Evolutionary conservation across 2,797 vertebrate species (phyloP), one percentile per base, ranked within the genome.

Genomic region (Paedocypris micromegethes): DNA sequence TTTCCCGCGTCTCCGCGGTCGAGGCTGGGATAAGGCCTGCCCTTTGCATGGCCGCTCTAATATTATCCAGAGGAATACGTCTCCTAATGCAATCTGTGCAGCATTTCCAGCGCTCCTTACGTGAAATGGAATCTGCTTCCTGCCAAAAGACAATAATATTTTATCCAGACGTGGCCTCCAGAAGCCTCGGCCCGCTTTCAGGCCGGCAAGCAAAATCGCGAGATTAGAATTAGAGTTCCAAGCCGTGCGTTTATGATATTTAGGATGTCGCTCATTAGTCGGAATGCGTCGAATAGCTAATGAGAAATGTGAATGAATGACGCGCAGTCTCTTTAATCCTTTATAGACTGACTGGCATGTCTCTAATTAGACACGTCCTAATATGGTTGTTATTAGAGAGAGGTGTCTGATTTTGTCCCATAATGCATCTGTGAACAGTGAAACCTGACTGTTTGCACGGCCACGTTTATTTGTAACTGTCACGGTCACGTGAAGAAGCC

Each of bases 11-110:
- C 70, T 66, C 68, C 62, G 68, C 76, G 75, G 52, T 79, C 82
- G 79, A 83, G 82, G 75, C 68, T 77, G 63, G 82, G 60, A 70
- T 82, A 85, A 84, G 84, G 74, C 81, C 79, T 90, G 88, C 89
- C 88, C 88, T 91, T 90, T 91, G 85, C 86, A 81, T 80, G 86
- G 84, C 84, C 85, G 87, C 89, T 87, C 86, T 85, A 84, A 85
- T 85, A 83, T 74, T 80, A 78, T 82, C 84, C 86, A 87, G 87
- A 78, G 74, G 77, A 76, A 68, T 62, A 68, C 60, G 71, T 46
- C 75, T 57, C 66, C 66, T 79, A 75, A 72, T 59, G 53, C 59
- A 76, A 76, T 58, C 58, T 58, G 55, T 67, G 38, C 58, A 77
- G 73, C 63, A 70, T 72, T 62, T 70, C 64, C 65, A 52, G 56